These are phyloP conservation scores for Drosophila birchii DNA, from an alignment of 2,888 invertebrate species.

Conservation along the genomic window DNA sequence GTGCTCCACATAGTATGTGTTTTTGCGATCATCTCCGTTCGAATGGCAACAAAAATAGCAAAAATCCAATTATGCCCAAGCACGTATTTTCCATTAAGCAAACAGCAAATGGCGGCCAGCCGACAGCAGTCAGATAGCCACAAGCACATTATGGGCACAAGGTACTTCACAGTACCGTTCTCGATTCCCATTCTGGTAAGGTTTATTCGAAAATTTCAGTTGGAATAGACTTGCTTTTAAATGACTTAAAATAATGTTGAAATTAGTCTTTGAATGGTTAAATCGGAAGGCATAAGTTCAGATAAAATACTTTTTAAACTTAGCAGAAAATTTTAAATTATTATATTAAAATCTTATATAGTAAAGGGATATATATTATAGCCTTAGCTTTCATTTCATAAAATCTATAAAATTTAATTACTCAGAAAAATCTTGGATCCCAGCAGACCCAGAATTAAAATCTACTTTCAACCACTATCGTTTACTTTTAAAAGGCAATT, in stretches of 20 bases:
- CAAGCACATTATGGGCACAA: constrained; percentile 47
- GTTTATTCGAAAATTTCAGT: constrained; percentile 3
- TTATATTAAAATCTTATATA: too few species aligned
- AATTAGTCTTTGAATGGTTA: not conserved
- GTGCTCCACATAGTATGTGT: constrained; percentile 21
- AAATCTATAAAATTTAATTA: not conserved
- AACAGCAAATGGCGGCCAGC: constrained; percentile 56
- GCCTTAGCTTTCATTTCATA: not conserved
- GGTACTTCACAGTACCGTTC: constrained; percentile 21
- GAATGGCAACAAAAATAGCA: constrained; percentile 54
- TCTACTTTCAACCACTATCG: not conserved
- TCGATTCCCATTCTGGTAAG: not conserved
- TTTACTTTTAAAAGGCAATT: constrained; percentile 21
- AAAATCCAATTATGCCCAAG: constrained; percentile 73
- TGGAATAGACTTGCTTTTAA: not conserved
- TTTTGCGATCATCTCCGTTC: constrained; percentile 32
- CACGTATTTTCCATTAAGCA: constrained; percentile 76
- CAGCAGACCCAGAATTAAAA: not conserved
- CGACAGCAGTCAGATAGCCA: constrained; percentile 48
- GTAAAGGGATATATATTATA: not conserved
- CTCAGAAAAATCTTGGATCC: too few species aligned
- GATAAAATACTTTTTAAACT: not conserved
- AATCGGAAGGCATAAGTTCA: not conserved
- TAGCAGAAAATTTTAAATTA: not conserved
- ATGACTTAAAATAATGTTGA: not conserved